These are phyloP conservation scores for Styela plicata DNA, from an alignment of 23 tunicate species.

Conservation along the genomic window DNA sequence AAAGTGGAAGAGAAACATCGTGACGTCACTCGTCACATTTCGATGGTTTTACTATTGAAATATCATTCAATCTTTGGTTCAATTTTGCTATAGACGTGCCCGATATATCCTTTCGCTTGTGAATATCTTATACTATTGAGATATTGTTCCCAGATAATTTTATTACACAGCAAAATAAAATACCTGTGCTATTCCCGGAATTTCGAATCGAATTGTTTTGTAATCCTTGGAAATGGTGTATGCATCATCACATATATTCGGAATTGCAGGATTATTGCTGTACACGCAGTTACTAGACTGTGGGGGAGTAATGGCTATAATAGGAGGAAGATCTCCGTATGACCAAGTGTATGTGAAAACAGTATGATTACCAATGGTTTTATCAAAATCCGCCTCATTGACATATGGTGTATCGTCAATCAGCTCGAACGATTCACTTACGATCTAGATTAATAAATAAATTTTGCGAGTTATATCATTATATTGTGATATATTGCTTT, in stretches of 20 bases:
- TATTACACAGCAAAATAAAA: too few species aligned
- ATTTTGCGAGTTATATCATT: background rate
- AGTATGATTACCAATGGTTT: constrained; percentile 49
- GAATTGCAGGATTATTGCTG: background rate
- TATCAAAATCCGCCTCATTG: constrained; percentile 30
- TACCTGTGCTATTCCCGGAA: background rate
- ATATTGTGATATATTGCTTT: background rate
- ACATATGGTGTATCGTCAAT: too few species aligned
- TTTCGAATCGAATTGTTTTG: background rate
- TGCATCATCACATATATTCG: background rate
- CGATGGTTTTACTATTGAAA: too few species aligned
- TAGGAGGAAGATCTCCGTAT: background rate
- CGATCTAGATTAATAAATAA: background rate
- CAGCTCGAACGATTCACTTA: background rate
- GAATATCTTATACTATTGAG: too few species aligned
- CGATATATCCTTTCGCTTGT: too few species aligned
- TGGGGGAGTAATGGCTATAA: background rate
- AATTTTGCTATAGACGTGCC: too few species aligned
- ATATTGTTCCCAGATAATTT: too few species aligned
- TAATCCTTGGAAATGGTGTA: background rate
- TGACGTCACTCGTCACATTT: too few species aligned
- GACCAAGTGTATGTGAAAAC: constrained; percentile 45
- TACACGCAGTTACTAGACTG: background rate
- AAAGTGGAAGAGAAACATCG: too few species aligned
- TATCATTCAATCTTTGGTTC: too few species aligned